Conservation (phyloP, 2,113 vertebrate species). For the Paradoxurus hermaphroditus region DNA sequence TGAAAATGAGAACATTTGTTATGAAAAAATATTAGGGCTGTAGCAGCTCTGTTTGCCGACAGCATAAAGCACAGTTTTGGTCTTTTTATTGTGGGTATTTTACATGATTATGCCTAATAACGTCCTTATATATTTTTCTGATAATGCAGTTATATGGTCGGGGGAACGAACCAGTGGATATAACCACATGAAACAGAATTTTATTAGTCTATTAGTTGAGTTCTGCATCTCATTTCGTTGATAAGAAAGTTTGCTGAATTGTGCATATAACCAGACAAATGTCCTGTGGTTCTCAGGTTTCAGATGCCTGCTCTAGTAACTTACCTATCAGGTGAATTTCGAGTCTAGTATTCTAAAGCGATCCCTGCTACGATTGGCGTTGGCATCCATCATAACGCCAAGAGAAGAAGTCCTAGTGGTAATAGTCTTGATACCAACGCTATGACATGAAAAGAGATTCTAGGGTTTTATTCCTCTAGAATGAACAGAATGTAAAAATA, state of each 20-base stretch:
- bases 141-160: not conserved
- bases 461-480: not conserved
- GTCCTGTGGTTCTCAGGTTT: not conserved
- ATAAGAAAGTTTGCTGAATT: not conserved
- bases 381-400: not conserved
- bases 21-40: not conserved
- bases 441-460: not conserved
- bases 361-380: not conserved
- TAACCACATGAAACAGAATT: not conserved
- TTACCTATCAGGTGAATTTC: not conserved
- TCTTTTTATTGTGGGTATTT: not conserved
- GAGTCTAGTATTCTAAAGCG: not conserved
- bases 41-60: not conserved
- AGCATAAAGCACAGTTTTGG: not conserved
- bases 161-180: not conserved
- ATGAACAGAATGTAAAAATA: not conserved
- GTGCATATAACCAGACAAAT: not conserved
- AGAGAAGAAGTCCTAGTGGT: not conserved
- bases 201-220: not conserved
- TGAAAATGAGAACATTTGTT: not conserved
- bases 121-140: not conserved
- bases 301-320: not conserved
- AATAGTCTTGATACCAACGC: not conserved
- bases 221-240: not conserved
- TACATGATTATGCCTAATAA: not conserved